These are phyloP conservation scores for Megalops cyprinoides DNA, from an alignment of 2,797 vertebrate genomes.

Conservation along the genomic window DNA sequence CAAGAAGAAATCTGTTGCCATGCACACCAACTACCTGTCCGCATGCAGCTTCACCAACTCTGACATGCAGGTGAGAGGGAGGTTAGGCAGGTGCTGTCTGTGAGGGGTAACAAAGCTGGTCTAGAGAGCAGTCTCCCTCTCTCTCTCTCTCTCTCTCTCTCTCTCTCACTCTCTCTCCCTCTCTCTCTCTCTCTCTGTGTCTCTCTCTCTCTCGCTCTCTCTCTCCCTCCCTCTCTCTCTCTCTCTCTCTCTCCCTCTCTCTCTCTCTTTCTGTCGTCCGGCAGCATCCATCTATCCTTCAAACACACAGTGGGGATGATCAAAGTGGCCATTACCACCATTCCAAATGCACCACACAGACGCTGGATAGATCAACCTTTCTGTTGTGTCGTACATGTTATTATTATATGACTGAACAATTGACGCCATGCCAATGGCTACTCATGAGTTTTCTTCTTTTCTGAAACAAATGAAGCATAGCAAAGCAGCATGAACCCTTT, in stretches of 20 bases:
- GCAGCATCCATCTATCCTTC: background rate
- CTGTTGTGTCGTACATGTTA: background rate
- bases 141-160: background rate
- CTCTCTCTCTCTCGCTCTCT: background rate
- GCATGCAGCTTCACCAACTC: conserved; percentile 99
- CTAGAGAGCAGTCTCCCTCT: background rate
- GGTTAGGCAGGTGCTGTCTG: background rate
- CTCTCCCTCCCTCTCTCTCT: background rate
- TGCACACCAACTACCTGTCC: conserved; percentile 99
- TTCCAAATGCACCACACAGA: background rate
- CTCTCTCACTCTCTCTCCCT: no score
- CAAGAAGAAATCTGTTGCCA: conserved; percentile 98
- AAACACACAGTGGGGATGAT: background rate
- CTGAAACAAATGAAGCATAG: background rate
- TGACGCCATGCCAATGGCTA: background rate
- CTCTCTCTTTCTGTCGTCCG: no score
- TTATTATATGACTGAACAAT: background rate
- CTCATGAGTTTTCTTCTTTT: background rate
- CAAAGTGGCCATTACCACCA: background rate
- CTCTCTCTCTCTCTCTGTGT: no score
- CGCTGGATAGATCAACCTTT: background rate
- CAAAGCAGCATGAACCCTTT: conserved; percentile 19
- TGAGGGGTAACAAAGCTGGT: background rate
- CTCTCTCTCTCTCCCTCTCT: background rate
- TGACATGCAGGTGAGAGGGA: conserved; percentile 91